phyloP scores from a whole-genome alignment of 2,113 vertebrate species.

The Brienomyrus longianalis region DNA sequence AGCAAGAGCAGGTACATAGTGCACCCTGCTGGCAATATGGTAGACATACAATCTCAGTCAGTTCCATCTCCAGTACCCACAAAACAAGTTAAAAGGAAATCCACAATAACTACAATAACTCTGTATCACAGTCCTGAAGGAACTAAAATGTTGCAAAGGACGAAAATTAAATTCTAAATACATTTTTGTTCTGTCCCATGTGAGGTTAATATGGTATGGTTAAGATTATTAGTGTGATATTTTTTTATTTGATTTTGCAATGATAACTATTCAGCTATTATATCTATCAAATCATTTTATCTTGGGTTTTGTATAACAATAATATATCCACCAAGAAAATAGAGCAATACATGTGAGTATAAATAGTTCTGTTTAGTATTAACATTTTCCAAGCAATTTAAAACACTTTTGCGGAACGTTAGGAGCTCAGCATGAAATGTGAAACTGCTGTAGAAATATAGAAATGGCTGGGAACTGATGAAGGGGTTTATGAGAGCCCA shows the following conservation, averaged over 20 bases:
- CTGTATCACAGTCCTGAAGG: neutral
- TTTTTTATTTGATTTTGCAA: neutral
- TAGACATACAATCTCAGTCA: neutral
- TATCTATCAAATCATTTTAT: neutral
- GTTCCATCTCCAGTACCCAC: neutral
- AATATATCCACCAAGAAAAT: neutral
- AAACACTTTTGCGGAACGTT: neutral
- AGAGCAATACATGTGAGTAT: neutral
- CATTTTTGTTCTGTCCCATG: neutral
- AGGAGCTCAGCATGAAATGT: neutral
- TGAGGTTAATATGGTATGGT: neutral
- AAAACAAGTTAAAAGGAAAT: neutral
- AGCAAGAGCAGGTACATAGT: slow-evolving; percentile 41
- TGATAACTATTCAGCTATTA: neutral
- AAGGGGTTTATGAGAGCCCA: neutral
- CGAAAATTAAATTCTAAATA: neutral
- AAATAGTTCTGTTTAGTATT: neutral
- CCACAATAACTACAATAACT: neutral
- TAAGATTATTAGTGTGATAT: neutral
- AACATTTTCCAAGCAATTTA: neutral
- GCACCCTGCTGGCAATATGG: neutral
- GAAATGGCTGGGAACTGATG: neutral
- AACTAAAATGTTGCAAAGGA: neutral
- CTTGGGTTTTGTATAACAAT: neutral
- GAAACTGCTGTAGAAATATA: neutral